Evolutionary conservation across 2,888 invertebrate species (phyloP).

Genomic region (Eupithecia abbreviata): DNA sequence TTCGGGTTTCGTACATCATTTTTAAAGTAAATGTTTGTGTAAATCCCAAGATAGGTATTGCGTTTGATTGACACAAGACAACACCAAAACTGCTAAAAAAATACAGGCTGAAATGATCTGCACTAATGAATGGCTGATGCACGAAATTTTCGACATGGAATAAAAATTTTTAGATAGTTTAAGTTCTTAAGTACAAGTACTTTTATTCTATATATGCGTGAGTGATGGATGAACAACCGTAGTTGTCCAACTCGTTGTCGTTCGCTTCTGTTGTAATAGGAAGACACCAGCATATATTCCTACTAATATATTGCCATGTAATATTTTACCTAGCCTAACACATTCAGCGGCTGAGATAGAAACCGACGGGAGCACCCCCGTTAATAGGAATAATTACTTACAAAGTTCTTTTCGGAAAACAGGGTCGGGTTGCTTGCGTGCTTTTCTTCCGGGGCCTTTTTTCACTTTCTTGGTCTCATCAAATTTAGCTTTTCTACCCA

Average conservation of each 20-base stretch:
- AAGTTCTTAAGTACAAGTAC: too few relatives aligned
- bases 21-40: too few relatives aligned
- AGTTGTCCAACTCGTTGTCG: background rate
- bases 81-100: background rate
- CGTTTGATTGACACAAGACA: background rate
- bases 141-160: background rate
- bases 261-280: background rate
- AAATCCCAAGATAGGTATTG: too few relatives aligned
- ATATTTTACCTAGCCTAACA: background rate
- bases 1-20: too few relatives aligned
- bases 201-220: background rate
- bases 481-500: conserved; percentile 95
- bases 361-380: background rate
- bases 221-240: background rate
- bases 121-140: background rate
- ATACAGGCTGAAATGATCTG: background rate
- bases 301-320: background rate
- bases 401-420: conserved; percentile 84
- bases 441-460: conserved; percentile 93
- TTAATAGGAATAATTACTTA: conserved; percentile 57
- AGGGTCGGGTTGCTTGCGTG: conserved; percentile 94
- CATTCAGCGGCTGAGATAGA: background rate
- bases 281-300: background rate
- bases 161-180: too few relatives aligned
- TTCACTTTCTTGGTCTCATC: conserved; percentile 87